phyloP scores from a whole-genome alignment of 2,113 vertebrate species.

The Eudyptes chrysolophus region DNA sequence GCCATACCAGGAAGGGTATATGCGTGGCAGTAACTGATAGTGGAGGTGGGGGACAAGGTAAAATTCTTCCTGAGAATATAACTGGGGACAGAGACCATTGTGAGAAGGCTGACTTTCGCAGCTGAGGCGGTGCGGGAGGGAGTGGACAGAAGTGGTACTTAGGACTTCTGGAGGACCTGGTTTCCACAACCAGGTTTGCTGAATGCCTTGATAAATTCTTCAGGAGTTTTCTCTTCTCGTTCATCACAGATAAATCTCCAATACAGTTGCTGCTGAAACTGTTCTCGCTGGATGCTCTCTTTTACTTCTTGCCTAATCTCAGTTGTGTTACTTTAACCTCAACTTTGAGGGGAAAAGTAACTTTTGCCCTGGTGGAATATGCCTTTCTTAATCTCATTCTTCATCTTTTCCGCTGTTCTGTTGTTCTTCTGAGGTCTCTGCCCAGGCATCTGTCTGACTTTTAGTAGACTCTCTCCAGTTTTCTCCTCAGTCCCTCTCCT shows the following conservation, averaged over 20 bases:
- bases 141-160: not conserved
- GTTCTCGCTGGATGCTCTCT: not conserved
- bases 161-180: not conserved
- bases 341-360: not conserved
- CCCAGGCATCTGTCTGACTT: not conserved
- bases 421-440: not conserved
- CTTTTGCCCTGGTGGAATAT: not conserved
- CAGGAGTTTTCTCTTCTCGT: not conserved
- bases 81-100: not conserved
- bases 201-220: not conserved
- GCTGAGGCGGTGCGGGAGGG: not conserved
- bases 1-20: not conserved
- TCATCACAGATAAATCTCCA: not conserved
- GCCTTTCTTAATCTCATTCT: not conserved
- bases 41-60: not conserved
- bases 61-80: accelerated
- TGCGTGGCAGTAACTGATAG: not conserved
- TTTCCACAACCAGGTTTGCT: not conserved
- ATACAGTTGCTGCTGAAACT: not conserved
- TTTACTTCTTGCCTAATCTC: not conserved
- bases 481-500: not conserved
- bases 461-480: not conserved
- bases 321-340: not conserved
- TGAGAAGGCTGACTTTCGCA: not conserved
- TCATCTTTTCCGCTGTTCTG: not conserved